A percentile compares a stretch with the other conserved stretches of the same genome.
These are phyloP conservation scores for Setophaga kirtlandii DNA, from an alignment of 2,113 vertebrate species.

Conservation along the genomic window DNA sequence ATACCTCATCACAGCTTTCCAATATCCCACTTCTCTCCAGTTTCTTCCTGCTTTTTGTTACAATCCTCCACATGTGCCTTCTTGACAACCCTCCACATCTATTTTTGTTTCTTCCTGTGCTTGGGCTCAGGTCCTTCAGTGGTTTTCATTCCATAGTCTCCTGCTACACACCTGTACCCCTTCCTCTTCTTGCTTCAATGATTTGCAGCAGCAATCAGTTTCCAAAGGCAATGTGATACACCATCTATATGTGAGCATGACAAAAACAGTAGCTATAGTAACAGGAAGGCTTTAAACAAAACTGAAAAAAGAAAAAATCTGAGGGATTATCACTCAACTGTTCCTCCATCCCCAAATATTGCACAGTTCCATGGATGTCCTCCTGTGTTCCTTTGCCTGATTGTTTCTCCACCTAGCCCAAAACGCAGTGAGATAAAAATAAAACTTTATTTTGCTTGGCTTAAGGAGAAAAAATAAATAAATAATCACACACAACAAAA, in stretches of 20 bases:
- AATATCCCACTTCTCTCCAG: neutral
- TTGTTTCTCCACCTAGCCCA: neutral
- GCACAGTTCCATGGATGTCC: neutral
- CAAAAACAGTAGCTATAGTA: conserved; percentile 49
- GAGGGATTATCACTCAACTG: neutral
- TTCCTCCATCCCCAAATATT: neutral
- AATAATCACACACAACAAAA: neutral
- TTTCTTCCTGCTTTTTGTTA: neutral
- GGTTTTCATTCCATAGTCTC: neutral
- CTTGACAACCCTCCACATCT: neutral
- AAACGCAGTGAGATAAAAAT: neutral
- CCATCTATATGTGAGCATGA: neutral
- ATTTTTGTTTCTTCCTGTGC: neutral
- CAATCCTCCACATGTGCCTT: neutral
- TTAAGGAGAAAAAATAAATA: neutral
- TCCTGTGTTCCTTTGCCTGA: neutral
- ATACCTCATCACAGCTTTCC: neutral
- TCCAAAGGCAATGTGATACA: neutral
- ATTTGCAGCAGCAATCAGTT: neutral
- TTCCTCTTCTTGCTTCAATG: neutral
- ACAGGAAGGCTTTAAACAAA: conserved; percentile 19
- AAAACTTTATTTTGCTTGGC: neutral
- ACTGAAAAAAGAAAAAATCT: neutral
- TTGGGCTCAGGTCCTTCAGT: fast-evolving
- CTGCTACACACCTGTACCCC: neutral